Evolutionary conservation across 92 coral and sea anemone species (phyloP), one percentile per base, ranked within the genome.

Genomic region (Porites cylindrica): DNA sequence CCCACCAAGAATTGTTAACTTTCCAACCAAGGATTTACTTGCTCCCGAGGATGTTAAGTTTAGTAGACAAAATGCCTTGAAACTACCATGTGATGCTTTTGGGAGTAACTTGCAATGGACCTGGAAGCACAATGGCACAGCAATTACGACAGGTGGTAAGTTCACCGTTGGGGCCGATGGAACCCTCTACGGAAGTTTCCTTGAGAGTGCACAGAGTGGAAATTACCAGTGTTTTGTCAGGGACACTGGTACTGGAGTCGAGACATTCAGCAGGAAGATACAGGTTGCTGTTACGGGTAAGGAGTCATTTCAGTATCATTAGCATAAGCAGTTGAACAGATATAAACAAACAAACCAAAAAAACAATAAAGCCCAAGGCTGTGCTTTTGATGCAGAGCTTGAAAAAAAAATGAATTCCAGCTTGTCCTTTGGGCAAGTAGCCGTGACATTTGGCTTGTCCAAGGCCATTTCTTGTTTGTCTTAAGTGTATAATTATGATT

Each of bases 231-330:
- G 95, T 50, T 70, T 90, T 65, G 95, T 82, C 3, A 24, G 20
- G 10, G 91, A 90, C 67, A 19, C 69, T 6, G 47, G 0, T 1
- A n/a, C 82, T 24, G 29, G 9, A 0, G 78, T 79, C 2, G 29
- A 23, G 26, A 90, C 91, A 0, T 92, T 92, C 72, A 90, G 93
- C 52, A 80, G 95, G 73, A 92, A 92, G 88, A 17, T 92, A 19
- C 90, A 84, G 19, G 88, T 92, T 20, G 77, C 65, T 66, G 91
- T 90, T 24, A 82, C 86, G 32, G 65, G 86, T 82, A 24, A 82
- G 77, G 11, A 29, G n/a, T 43, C 8, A 4, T 56, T 56, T 56
- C n/a, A 10, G 2, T 7, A 67, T 19, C 38, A 3, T 21, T 7
- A 0, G 2, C 0, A 6, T 66, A 10, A 14, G 13, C 61, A 10